Percentiles rank a stretch among this genome's conserved stretches.
These are phyloP conservation scores for Crepidodera aurea DNA, from an alignment of 2,888 invertebrate genomes.

Conservation along the genomic window DNA sequence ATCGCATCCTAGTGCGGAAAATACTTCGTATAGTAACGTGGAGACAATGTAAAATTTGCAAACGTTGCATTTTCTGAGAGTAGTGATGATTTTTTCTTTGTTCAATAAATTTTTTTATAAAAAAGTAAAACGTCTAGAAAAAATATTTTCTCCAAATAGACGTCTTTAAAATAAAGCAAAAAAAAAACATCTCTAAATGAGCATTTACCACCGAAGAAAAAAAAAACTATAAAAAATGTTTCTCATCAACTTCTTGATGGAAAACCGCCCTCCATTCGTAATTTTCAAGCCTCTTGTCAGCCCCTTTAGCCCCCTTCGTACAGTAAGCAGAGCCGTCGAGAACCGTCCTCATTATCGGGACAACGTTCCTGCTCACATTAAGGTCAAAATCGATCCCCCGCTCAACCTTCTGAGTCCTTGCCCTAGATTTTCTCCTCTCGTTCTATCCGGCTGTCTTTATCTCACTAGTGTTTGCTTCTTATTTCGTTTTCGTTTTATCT, in stretches of 20 bases:
- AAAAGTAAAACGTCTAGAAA: too few relatives aligned
- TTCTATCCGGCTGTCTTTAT: background rate
- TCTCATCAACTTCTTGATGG: conserved; percentile 4
- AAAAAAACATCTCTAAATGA: background rate
- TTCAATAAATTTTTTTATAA: too few relatives aligned
- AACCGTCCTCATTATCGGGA: conserved; percentile 23
- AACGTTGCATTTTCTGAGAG: too few relatives aligned
- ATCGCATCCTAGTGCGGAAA: too few relatives aligned
- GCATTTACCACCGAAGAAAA: background rate
- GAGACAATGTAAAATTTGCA: too few relatives aligned
- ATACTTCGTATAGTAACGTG: too few relatives aligned
- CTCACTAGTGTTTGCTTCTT: background rate
- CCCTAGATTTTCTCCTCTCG: conserved; percentile 37
- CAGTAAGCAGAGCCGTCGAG: background rate
- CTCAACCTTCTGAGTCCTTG: conserved; percentile 42
- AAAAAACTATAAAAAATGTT: background rate
- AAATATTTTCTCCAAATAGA: too few relatives aligned
- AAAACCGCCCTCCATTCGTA: background rate
- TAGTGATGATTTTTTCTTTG: too few relatives aligned
- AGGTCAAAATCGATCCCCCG: conserved; percentile 37
- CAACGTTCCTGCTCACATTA: conserved; percentile 24
- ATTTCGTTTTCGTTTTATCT: background rate
- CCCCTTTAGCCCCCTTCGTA: background rate
- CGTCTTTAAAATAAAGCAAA: too few relatives aligned
- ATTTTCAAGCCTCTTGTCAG: background rate